These are phyloP conservation scores for Callyntrura guangdongensis DNA, from an alignment of 2,888 invertebrate genomes.

Conservation along the genomic window DNA sequence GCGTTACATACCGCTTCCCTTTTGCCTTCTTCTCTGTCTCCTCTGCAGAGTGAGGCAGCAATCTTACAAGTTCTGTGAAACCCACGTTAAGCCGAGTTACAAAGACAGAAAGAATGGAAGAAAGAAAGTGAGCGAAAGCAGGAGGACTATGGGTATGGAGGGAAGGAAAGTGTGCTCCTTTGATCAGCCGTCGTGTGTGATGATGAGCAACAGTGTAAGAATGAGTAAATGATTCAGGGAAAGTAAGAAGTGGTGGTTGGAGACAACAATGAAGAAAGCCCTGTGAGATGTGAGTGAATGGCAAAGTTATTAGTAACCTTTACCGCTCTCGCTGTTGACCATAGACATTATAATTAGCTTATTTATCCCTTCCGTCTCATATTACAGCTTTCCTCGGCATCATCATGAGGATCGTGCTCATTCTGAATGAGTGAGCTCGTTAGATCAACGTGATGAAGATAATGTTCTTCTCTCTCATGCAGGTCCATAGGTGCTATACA, in stretches of 20 bases:
- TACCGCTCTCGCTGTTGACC: constrained; percentile 26
- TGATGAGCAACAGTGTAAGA: not conserved
- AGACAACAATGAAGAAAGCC: not conserved
- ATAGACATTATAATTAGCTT: constrained; percentile 46
- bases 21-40: not conserved
- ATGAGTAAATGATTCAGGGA: not conserved
- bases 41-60: too few relatives aligned
- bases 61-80: too few relatives aligned
- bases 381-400: constrained; percentile 9
- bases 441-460: not conserved
- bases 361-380: constrained; percentile 31
- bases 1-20: not conserved
- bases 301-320: constrained; percentile 26
- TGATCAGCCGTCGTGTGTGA: not conserved
- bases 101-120: not conserved
- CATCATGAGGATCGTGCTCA: not conserved
- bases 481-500: not conserved
- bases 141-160: not conserved
- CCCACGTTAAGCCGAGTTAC: not conserved
- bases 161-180: not conserved
- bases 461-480: not conserved
- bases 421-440: not conserved
- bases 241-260: not conserved
- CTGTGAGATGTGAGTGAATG: not conserved
- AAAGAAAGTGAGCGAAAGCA: too few relatives aligned